Conservation (phyloP, 2,797 vertebrate species). For the Parauchenoglanis ngamensis region DNA sequence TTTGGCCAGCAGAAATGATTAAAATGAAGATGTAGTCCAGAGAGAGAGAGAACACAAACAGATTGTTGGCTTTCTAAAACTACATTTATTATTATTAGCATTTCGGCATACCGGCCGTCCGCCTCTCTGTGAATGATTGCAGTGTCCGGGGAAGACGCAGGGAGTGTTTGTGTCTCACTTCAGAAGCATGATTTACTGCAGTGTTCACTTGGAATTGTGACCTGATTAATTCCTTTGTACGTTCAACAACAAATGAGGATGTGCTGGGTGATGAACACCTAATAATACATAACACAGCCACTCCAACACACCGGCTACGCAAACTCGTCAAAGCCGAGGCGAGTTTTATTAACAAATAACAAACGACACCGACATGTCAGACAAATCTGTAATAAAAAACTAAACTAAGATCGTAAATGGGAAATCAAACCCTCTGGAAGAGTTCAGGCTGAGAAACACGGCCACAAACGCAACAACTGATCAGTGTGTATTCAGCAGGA, state of each 20-base stretch:
- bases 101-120: neutral
- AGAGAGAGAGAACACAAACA: slow-evolving; percentile 1
- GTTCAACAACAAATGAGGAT: neutral
- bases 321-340: neutral
- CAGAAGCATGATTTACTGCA: neutral
- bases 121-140: neutral
- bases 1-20: neutral
- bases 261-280: neutral
- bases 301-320: neutral
- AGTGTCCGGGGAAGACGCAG: neutral
- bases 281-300: neutral
- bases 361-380: neutral
- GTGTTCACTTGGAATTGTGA: slow-evolving; percentile 5
- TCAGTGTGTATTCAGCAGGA: neutral
- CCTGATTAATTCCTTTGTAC: neutral
- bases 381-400: neutral
- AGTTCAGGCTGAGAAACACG: neutral
- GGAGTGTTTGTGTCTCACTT: slow-evolving; percentile 9
- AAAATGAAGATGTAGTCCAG: slow-evolving; percentile 4
- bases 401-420: neutral
- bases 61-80: neutral
- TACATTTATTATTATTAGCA: slow-evolving; percentile 28
- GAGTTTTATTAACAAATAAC: neutral
- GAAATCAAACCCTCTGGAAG: neutral
- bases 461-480: neutral